Percentiles rank a stretch among this genome's conserved stretches.
Conservation (phyloP, 1,140 invertebrate species). For the Eumaeus atala region DNA sequence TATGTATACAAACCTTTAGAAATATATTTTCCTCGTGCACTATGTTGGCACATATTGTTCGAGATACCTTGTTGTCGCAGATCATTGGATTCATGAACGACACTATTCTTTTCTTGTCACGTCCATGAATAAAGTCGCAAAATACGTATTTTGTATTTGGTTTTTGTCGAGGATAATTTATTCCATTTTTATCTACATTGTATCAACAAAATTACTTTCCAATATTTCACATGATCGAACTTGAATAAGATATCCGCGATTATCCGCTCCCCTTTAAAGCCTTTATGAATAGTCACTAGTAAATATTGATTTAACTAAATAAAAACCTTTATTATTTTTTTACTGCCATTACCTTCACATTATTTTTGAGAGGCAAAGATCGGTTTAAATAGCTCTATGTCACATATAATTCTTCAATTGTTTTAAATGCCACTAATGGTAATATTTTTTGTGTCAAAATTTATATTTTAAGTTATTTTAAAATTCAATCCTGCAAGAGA, state of each 20-base stretch:
- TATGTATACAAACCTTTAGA: neutral
- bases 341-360: too few relatives aligned
- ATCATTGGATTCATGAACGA: constrained; percentile 22
- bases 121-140: neutral
- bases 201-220: constrained; percentile 17
- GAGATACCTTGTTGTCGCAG: constrained; percentile 8
- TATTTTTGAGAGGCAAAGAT: too few relatives aligned
- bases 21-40: constrained; percentile 12
- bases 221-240: constrained; percentile 14
- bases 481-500: too few relatives aligned
- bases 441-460: too few relatives aligned
- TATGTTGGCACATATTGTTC: constrained; percentile 18
- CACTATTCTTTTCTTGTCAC: constrained; percentile 13
- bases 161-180: constrained; percentile 14
- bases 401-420: too few relatives aligned
- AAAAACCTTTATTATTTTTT: too few relatives aligned
- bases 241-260: neutral
- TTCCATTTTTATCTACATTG: constrained; percentile 9
- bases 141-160: constrained; percentile 15
- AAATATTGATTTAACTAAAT: too few relatives aligned
- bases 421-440: too few relatives aligned
- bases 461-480: too few relatives aligned
- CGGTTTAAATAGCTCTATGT: too few relatives aligned
- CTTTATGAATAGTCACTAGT: too few relatives aligned
- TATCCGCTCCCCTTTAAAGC: neutral